Percentiles rank a stretch among this genome's conserved stretches.
phyloP scores from a whole-genome alignment of 53 echinoderm and acorn worm species.

The Astropecten irregularis region DNA sequence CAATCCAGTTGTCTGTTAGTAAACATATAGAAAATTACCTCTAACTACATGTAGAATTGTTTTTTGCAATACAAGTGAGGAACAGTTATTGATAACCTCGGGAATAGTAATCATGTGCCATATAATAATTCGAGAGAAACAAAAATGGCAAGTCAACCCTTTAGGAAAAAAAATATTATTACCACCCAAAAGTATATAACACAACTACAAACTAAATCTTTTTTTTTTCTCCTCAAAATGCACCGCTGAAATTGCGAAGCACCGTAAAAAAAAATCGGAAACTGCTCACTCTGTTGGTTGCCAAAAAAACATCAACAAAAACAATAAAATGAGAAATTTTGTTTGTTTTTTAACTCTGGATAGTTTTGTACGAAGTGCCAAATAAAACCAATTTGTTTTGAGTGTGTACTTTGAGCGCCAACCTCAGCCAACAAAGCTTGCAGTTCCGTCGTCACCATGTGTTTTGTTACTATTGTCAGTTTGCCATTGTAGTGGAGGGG shows the following conservation, averaged over 20 bases:
- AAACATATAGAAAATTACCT: no score
- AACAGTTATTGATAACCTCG: not conserved
- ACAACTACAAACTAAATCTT: conserved; percentile 36
- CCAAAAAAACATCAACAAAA: no score
- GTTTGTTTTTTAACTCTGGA: no score
- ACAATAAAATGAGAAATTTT: no score
- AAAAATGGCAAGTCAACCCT: conserved; percentile 12
- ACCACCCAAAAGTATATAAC: conserved; percentile 34
- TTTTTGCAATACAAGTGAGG: no score
- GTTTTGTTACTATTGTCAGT: conserved; percentile 45
- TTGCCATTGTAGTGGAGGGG: conserved; percentile 8
- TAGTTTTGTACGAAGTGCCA: no score
- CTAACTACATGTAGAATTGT: no score
- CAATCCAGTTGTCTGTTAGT: not conserved
- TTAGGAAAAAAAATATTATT: not conserved
- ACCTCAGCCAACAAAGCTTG: conserved; percentile 22
- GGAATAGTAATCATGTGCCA: not conserved
- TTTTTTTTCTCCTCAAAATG: conserved; percentile 1
- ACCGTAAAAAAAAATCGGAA: conserved; percentile 38
- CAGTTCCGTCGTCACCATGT: conserved; percentile 43
- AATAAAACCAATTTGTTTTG: conserved; percentile 5
- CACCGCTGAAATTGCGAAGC: conserved; percentile 43
- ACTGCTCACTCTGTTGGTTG: conserved; percentile 5
- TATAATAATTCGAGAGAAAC: not conserved
- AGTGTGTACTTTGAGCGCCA: conserved; percentile 25